Evolutionary conservation across 2,113 vertebrate genomes (phyloP).

Genomic region (Rhinopomastus cyanomelas): DNA sequence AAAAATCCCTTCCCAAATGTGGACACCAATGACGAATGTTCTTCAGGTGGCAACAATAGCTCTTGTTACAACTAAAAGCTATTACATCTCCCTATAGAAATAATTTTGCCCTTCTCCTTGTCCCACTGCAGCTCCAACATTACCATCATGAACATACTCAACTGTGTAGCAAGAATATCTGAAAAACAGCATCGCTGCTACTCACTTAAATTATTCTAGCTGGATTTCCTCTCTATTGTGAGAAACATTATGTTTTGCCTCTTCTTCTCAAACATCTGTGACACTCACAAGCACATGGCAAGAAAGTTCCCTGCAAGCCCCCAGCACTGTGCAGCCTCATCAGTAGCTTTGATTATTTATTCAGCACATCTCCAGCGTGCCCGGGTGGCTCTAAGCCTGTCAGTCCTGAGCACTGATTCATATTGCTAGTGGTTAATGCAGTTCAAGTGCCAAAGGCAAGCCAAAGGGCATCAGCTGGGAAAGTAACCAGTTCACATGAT

Average conservation of each 20-base stretch:
- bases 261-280: not conserved
- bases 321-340: conserved; percentile 21
- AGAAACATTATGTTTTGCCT: not conserved
- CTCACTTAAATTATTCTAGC: not conserved
- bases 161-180: not conserved
- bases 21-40: no score
- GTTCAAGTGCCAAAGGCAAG: conserved; percentile 49
- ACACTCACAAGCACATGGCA: not conserved
- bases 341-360: conserved; percentile 43
- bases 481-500: not conserved
- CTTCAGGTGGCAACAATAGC: not conserved
- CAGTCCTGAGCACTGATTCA: not conserved
- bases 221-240: not conserved
- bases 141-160: not conserved
- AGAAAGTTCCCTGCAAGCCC: conserved; percentile 25
- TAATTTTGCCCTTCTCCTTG: not conserved
- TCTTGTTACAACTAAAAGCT: not conserved
- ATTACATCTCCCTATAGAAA: not conserved
- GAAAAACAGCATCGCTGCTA: not conserved
- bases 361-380: not conserved
- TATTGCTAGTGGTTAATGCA: not conserved
- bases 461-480: conserved; percentile 47
- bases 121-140: not conserved
- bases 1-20: not conserved
- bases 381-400: not conserved